Base-by-base conservation (phyloP, 2,888 invertebrate genomes). In the Leptodirus hochenwartii region DNA sequence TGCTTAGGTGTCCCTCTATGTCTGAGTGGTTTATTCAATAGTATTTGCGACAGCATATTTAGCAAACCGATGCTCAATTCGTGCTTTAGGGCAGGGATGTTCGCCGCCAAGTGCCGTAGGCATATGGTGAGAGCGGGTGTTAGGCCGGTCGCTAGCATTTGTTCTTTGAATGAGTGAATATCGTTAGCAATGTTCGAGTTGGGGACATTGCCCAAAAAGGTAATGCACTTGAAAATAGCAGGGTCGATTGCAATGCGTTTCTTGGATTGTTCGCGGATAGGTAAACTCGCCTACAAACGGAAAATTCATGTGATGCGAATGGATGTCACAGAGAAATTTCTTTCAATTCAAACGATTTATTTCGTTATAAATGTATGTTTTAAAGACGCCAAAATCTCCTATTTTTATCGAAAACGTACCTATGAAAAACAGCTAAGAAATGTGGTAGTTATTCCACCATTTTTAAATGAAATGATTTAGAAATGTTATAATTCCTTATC, bases 21-120 rank as follows among this genome's bases (percentile, higher is more conserved):
- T 20, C 77, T 59, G 30, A 82, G 63, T 1, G 80, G 79, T 48
- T 82, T 81, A 44, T 87, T 84, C 69, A 93, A 80, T 31, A 96
- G 55, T 27, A 88, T 81, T 44, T 84, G 69, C 2, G 88, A 91
- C 4, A 98, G 59, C 69, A 93, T 88, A 45, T 82, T 78, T 32
- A 95, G 60, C 14, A 98, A 60, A 1, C 95, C 91, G 47, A 90
- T 82, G 27, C 91, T 90, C 45, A 98, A 91, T 49, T 85, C 81
- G 29, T 71, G 66, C 53, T 84, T 88, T 10, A 98, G 62, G 27
- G 72, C 64, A 1, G 95, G 90, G 25, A 96, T 76, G 48, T 80
- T 78, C 37, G 72, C 69, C 13, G 90, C 88, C 24, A 98, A 59
- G 55, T 95, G 93, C 37, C 85, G 69, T 15, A 98, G 58, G 31